Evolutionary conservation across 2,888 invertebrate genomes (phyloP).

Genomic region (Apotomis turbidana): DNA sequence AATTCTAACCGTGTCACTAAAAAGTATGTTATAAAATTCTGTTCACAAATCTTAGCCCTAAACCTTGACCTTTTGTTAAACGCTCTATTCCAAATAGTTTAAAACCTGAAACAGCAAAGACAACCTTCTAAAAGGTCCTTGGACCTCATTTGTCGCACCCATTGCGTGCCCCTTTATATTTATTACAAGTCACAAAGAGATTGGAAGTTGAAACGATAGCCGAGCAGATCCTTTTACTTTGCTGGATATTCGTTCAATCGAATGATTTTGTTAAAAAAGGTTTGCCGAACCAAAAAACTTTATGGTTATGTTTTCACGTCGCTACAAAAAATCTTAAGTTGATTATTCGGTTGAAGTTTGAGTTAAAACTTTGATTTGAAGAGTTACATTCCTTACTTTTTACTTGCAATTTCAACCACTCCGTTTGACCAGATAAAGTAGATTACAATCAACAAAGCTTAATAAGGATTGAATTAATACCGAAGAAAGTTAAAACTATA

Average conservation of each 20-base stretch:
- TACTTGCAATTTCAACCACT: too few relatives aligned
- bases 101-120: constrained; percentile 3
- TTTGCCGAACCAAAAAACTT: constrained; percentile 39
- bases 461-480: too few relatives aligned
- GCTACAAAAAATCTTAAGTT: not conserved
- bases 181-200: constrained; percentile 45
- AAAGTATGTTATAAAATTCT: too few relatives aligned
- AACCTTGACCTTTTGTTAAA: too few relatives aligned
- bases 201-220: constrained; percentile 44
- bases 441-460: too few relatives aligned
- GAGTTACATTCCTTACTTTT: not conserved
- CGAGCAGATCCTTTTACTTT: constrained; percentile 45
- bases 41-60: too few relatives aligned
- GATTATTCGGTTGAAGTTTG: not conserved
- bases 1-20: too few relatives aligned
- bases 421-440: not conserved
- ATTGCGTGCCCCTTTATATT: constrained; percentile 44
- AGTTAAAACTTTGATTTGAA: not conserved
- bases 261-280: constrained; percentile 40
- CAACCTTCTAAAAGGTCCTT: constrained; percentile 27
- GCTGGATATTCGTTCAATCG: constrained; percentile 44
- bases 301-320: constrained; percentile 38
- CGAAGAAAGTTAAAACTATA: not conserved
- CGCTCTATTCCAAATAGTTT: not conserved
- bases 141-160: constrained; percentile 43